Base-by-base conservation (phyloP, 2,113 vertebrate species). In the Smithornis capensis region DNA sequence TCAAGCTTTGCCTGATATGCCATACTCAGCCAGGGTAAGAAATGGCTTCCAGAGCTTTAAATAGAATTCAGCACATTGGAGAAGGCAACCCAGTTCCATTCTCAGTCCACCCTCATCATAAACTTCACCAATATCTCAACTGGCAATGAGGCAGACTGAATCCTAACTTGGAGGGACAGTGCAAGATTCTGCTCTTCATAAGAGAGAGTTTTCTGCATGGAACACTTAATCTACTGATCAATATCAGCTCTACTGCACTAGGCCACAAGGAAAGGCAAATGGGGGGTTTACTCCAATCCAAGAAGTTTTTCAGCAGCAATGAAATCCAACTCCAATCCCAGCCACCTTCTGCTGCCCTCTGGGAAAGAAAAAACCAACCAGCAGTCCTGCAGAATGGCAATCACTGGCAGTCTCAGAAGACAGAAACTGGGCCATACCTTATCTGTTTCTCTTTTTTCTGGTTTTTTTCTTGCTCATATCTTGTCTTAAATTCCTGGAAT, bases 381-480 rank as follows among this genome's bases (percentile, higher is more conserved):
- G 64, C 37, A 74, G 28, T 11, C 45, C 12, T 14, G 52, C 10
- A 38, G 45, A 45, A 45, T n/a, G 33, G 35, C 21, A 25, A 9
- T 17, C 50, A 12, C 10, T 7, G 7, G 0, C 33, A 95, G 65
- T n/a, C 86, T 55, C 33, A 62, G 81, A 62, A 80, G 23, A 76
- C 18, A 86, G 17, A 35, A 92, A 81, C 63, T 52, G 74, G 78
- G 42, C 33, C 7, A 1, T 67, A 99, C 99, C 99, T 99, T 98
- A 98, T 98, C 91, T 98, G 95, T 92, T 99, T 98, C 97, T 99
- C 98, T 76, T 94, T 99, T 95, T 99, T 98, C 38, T 96, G 71
- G 87, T 99, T 98, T 95, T 99, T 99, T 92, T 99, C 99, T 98
- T 99, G 98, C 95, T 99, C 98, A 19, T 99, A 99, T 93, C 99